Evolutionary conservation across 2,113 vertebrate species (phyloP).

Genomic region (Pygathrix nemaeus): DNA sequence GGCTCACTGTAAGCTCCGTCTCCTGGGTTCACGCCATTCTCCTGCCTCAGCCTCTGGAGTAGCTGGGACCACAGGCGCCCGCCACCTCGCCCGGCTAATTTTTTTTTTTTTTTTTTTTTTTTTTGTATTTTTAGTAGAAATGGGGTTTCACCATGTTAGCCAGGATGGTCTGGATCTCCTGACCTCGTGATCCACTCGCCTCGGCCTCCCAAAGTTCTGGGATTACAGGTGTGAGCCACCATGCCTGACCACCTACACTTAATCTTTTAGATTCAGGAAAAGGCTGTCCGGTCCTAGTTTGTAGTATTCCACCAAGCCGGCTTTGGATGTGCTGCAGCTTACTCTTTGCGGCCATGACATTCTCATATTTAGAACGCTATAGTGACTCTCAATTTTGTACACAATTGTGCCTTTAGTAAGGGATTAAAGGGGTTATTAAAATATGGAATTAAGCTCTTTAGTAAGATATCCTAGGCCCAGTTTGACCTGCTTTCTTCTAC

Average conservation of each 20-base stretch:
- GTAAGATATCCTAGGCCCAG: not conserved
- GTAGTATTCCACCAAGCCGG: not conserved
- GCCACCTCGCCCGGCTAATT: too few species aligned
- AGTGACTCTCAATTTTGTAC: not conserved
- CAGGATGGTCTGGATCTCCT: too few species aligned
- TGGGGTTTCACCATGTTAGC: too few species aligned
- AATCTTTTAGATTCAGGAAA: not conserved
- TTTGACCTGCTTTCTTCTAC: not conserved
- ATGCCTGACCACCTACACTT: not conserved
- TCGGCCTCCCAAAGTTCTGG: too few species aligned
- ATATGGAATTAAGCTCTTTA: not conserved
- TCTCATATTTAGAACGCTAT: not conserved
- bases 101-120: too few species aligned
- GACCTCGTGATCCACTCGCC: too few species aligned
- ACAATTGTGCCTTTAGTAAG: not conserved
- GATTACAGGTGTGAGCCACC: too few species aligned
- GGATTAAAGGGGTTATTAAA: too few species aligned
- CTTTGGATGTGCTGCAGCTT: not conserved
- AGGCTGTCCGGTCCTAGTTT: not conserved
- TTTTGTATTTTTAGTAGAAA: too few species aligned
- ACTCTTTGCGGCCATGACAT: not conserved
- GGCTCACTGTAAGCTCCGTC: fast-evolving
- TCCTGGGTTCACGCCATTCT: too few species aligned
- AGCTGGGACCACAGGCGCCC: too few species aligned
- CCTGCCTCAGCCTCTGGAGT: too few species aligned